Conservation (phyloP, 2,797 vertebrate species). For the Ciconia nigra region DNA sequence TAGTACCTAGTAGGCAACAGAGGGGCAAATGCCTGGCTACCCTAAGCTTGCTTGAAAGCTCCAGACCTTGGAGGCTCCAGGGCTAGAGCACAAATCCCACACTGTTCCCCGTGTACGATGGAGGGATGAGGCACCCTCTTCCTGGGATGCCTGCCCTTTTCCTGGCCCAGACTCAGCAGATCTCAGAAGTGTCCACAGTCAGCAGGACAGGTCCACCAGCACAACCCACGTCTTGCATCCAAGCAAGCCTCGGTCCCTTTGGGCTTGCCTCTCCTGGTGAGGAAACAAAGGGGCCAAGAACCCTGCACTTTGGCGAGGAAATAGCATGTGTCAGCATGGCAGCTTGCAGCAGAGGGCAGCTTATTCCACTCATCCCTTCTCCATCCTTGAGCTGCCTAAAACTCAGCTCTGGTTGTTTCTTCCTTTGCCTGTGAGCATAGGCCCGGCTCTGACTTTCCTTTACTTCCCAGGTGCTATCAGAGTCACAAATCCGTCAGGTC, state of each 20-base stretch:
- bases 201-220: neutral
- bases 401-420: neutral
- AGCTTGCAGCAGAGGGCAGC: neutral
- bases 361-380: neutral
- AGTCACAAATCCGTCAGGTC: neutral
- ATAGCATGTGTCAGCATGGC: neutral
- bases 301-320: neutral
- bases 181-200: neutral
- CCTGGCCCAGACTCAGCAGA: neutral
- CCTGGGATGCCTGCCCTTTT: neutral
- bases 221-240: neutral
- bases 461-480: neutral
- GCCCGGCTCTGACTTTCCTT: neutral
- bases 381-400: neutral
- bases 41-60: neutral
- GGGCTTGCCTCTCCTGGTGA: neutral
- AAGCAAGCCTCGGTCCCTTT: neutral
- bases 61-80: neutral
- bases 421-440: neutral
- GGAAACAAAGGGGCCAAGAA: neutral
- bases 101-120: neutral
- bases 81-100: neutral
- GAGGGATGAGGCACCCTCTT: neutral
- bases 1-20: neutral
- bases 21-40: neutral